Percentiles rank a stretch among this genome's conserved stretches.
Evolutionary conservation across 2,888 invertebrate species (phyloP).

Genomic region (Cartodere bifasciata): DNA sequence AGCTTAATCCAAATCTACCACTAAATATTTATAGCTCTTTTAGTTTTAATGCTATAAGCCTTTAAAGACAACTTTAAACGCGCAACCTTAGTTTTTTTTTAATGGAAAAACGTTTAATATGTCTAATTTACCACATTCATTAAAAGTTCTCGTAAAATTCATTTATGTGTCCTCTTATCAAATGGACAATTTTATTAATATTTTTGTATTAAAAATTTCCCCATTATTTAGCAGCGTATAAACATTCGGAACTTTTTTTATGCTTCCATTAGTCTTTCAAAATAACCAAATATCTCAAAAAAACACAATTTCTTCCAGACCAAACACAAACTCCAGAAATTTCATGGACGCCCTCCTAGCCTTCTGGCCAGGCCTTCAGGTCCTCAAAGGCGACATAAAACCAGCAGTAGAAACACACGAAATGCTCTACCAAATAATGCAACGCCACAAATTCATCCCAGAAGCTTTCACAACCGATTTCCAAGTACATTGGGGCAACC

Average conservation of each 20-base stretch:
- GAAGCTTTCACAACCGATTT: constrained; percentile 98
- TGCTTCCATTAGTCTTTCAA: neutral
- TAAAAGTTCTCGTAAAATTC: no score
- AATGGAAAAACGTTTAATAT: no score
- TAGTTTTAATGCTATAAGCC: no score
- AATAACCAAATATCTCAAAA: neutral
- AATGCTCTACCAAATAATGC: constrained; percentile 97
- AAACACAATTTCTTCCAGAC: constrained; percentile 36
- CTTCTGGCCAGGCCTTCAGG: constrained; percentile 96
- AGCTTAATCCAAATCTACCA: no score
- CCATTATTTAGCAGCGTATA: no score
- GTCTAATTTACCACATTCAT: no score
- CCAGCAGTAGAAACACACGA: constrained; percentile 99
- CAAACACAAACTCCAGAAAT: constrained; percentile 84
- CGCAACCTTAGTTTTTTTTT: no score
- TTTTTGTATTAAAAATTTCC: no score
- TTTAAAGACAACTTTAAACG: no score
- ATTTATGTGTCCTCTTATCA: no score
- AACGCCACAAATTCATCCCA: constrained; percentile 93
- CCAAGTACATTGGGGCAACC: constrained; percentile 95
- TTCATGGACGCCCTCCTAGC: constrained; percentile 96
- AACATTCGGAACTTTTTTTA: constrained; percentile 3
- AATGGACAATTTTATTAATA: no score
- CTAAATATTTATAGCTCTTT: no score
- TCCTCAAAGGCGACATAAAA: constrained; percentile 71